These are phyloP conservation scores for Dromococcyx pavoninus DNA, from an alignment of 2,797 vertebrate genomes.

Conservation along the genomic window DNA sequence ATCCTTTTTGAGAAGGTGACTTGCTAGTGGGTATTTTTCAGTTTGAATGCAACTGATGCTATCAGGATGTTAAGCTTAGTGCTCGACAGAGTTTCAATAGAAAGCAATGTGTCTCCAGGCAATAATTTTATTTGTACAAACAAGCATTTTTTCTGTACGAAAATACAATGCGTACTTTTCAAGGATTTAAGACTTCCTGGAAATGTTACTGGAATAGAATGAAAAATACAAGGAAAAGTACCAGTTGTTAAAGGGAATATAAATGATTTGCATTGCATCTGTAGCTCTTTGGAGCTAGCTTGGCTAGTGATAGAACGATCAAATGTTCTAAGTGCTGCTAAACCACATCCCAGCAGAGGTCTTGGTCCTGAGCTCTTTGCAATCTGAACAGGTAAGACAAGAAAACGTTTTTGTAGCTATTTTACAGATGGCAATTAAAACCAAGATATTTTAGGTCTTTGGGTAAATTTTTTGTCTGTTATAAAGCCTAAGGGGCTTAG, in stretches of 20 bases:
- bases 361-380: not conserved
- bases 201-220: not conserved
- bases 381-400: not conserved
- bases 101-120: not conserved
- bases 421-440: not conserved
- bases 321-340: not conserved
- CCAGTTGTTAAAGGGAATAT: not conserved
- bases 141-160: not conserved
- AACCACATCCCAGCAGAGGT: not conserved
- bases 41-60: not conserved
- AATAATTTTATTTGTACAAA: not conserved
- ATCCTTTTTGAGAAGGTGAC: not conserved
- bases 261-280: not conserved
- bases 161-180: not conserved
- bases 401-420: not conserved
- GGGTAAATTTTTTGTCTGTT: not conserved
- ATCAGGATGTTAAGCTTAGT: not conserved
- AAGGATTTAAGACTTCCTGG: not conserved
- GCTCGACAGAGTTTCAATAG: not conserved
- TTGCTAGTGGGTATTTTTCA: not conserved
- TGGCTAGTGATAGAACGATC: not conserved
- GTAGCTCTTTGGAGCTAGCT: not conserved
- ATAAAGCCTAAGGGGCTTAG: not conserved
- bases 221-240: not conserved
- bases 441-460: not conserved